These are phyloP conservation scores for Steinernema khuongi DNA, from an alignment of 1,140 invertebrate species.

Conservation along the genomic window DNA sequence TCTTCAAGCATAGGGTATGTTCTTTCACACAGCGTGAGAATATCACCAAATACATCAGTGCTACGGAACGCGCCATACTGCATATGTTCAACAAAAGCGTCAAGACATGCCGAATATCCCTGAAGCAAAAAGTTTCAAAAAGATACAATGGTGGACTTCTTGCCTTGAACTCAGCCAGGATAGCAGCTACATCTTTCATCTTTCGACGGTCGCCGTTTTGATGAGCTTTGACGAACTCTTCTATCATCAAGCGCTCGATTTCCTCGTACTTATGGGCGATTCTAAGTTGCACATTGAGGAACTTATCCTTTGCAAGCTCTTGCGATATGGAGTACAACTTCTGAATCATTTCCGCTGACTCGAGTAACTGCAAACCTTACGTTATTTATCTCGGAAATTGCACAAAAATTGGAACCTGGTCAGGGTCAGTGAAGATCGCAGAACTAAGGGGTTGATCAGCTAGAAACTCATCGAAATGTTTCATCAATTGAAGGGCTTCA, in stretches of 20 bases:
- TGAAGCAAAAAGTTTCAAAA: conserved; percentile 37
- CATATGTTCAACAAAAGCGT: conserved; percentile 93
- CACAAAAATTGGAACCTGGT: conserved; percentile 64
- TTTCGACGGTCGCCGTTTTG: conserved; percentile 70
- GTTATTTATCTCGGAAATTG: conserved; percentile 17
- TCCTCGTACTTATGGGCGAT: conserved; percentile 73
- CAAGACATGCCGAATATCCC: conserved; percentile 87
- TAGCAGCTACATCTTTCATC: conserved; percentile 87
- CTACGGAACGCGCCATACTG: conserved; percentile 73
- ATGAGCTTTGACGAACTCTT: conserved; percentile 83
- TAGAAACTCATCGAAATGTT: conserved; percentile 86
- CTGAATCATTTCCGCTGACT: conserved; percentile 97
- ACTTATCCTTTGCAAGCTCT: conserved; percentile 69
- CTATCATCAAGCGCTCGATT: conserved; percentile 83
- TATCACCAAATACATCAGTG: conserved; percentile 82
- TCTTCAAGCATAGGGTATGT: conserved; percentile 80
- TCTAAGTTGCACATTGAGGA: conserved; percentile 47
- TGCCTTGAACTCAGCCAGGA: conserved; percentile 83
- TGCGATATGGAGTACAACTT: conserved; percentile 90
- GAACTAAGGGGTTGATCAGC: conserved; percentile 76
- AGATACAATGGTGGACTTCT: background rate
- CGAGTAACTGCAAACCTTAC: conserved; percentile 68
- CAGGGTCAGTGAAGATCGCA: conserved; percentile 79
- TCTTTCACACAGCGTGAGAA: conserved; percentile 80
- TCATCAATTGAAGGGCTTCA: conserved; percentile 86